phyloP scores from a whole-genome alignment of 2,797 vertebrate species.

The Limosa lapponica region DNA sequence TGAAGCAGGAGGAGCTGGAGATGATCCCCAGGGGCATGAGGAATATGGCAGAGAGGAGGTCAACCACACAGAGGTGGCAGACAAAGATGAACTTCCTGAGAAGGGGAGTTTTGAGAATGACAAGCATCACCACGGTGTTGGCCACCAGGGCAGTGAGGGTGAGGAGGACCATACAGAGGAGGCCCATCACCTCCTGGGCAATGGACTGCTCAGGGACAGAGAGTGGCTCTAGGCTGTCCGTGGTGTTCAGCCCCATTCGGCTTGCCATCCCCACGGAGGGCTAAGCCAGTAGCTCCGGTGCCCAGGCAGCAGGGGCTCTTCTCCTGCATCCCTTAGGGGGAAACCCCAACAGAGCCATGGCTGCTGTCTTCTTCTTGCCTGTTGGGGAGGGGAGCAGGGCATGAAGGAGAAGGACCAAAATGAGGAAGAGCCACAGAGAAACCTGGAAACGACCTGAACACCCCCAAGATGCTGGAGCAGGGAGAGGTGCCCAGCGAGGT shows the following conservation, averaged over 20 bases:
- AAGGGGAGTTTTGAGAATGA: constrained; percentile 88
- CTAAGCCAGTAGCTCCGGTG: constrained; percentile 8
- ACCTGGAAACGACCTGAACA: background rate
- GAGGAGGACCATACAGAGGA: constrained; percentile 87
- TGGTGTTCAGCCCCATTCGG: constrained; percentile 38
- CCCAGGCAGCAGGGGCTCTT: background rate
- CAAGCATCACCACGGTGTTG: constrained; percentile 85
- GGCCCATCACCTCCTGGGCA: constrained; percentile 79
- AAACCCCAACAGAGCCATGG: background rate
- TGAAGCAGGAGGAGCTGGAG: constrained; percentile 86
- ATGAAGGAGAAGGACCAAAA: background rate
- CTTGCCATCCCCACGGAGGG: constrained; percentile 52
- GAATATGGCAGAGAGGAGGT: constrained; percentile 89
- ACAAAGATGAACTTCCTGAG: constrained; percentile 91
- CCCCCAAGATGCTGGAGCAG: background rate
- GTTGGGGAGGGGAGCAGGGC: background rate
- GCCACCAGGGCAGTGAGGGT: constrained; percentile 87
- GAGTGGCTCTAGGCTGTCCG: constrained; percentile 73
- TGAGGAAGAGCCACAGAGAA: background rate
- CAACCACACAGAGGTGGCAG: constrained; percentile 90
- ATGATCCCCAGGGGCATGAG: constrained; percentile 92
- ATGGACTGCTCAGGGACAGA: background rate
- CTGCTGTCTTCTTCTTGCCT: background rate
- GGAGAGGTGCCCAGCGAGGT: background rate
- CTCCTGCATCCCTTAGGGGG: background rate